Conservation (phyloP, 2,113 vertebrate genomes). For the Grantiella picta region DNA sequence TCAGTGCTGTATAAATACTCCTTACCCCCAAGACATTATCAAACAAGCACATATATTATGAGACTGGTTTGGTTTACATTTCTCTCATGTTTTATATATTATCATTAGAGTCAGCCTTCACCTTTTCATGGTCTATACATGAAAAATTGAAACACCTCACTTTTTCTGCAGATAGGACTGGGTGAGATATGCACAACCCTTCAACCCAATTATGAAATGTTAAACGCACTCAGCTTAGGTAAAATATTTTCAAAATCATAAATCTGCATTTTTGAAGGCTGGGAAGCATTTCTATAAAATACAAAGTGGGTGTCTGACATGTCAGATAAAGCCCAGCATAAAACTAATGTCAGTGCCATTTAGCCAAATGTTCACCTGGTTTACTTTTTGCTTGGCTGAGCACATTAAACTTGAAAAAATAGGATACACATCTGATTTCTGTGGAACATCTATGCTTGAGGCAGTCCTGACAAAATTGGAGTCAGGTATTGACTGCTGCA, state of each 20-base stretch:
- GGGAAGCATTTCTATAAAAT: not conserved
- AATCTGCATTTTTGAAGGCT: conserved; percentile 12
- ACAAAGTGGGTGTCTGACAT: not conserved
- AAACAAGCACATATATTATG: not conserved
- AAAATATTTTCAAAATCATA: conserved; percentile 8
- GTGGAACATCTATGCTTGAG: not conserved
- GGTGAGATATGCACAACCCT: not conserved
- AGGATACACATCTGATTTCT: not conserved
- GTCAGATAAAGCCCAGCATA: conserved; percentile 4
- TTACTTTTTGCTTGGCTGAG: not conserved
- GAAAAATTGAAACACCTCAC: conserved; percentile 15
- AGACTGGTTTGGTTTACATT: not conserved
- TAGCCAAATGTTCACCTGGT: not conserved
- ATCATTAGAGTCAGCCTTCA: not conserved
- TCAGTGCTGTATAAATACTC: conserved; percentile 5
- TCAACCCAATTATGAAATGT: not conserved
- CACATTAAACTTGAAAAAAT: not conserved
- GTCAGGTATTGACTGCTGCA: not conserved
- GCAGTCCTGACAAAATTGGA: not conserved
- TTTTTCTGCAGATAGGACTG: conserved; percentile 28
- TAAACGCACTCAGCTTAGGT: conserved; percentile 1
- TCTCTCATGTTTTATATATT: not conserved
- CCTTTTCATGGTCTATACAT: not conserved
- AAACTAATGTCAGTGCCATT: conserved; percentile 20
- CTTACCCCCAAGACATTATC: not conserved